Base-by-base conservation (phyloP, 2,113 vertebrate genomes). In the Sturnira hondurensis region DNA sequence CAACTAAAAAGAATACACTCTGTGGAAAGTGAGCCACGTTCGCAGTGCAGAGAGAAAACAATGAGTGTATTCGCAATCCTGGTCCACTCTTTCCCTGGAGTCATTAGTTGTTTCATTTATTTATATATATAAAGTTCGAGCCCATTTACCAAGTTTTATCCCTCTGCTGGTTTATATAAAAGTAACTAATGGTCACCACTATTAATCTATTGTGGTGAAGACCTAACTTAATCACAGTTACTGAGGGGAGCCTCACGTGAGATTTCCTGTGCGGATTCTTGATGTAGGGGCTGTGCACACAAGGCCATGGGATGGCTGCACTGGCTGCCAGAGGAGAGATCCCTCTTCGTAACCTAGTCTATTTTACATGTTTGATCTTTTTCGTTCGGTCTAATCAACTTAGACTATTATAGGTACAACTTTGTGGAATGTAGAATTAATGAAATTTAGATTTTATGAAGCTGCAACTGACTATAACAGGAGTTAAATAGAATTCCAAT, bases 381-480 rank as follows among this genome's bases (percentile, higher is more conserved):
- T 91, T 97, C 95, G 91, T 97, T 96, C 97, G 68, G 88, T 91
- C 93, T 98, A 97, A 96, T 97, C 94, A 97, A 96, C 82, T 91
- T 96, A 96, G 96, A 97, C 95, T 95, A 97, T 97, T 97, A 96
- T 83, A 91, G 91, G 96, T 96, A 96, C 65, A 97, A 94, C 96
- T 98, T 96, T 97, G 82, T 95, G 87, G 97, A 97, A 96, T 97
- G 86, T 31, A 92, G 94, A 95, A 96, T 97, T 97, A 97, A 91
- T 96, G 36, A 70, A 94, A 97, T 94, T 96, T 88, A 96, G 91
- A 96, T 96, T 97, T 96, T 96, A 96, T 97, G 91, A 65, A 95
- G 96, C 88, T 96, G 86, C 96, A 97, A 96, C 92, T 93, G 84
- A 89, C 92, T 95, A 89, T 70, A 96, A 98, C 88, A 89, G 89